Percentiles rank a stretch among this genome's conserved stretches.
phyloP scores from a whole-genome alignment of 1,140 invertebrate species.

The Drosophila tropicalis region DNA sequence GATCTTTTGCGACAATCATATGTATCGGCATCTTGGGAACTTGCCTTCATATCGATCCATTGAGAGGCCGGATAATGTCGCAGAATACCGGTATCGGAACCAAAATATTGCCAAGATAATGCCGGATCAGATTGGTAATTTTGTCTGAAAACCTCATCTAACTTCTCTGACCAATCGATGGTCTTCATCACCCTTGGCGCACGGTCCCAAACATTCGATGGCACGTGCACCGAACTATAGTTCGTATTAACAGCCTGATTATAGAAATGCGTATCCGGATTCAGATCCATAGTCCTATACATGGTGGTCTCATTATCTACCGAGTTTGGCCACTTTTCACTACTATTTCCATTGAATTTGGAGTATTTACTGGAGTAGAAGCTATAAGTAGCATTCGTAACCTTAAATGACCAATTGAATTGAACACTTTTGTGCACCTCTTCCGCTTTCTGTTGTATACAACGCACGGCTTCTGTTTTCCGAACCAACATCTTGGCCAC shows the following conservation, averaged over 20 bases:
- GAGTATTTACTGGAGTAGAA: slow-evolving; percentile 91
- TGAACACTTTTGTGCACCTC: slow-evolving; percentile 86
- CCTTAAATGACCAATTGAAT: slow-evolving; percentile 80
- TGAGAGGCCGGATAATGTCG: slow-evolving; percentile 91
- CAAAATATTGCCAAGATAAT: slow-evolving; percentile 98
- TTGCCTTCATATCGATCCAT: slow-evolving; percentile 84
- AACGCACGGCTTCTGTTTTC: slow-evolving; percentile 92
- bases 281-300: slow-evolving; percentile 86
- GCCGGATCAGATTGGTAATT: slow-evolving; percentile 95
- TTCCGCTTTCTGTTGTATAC: slow-evolving; percentile 89
- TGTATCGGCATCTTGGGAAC: slow-evolving; percentile 85
- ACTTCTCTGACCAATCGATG: slow-evolving; percentile 93
- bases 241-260: slow-evolving; percentile 92
- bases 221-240: slow-evolving; percentile 95
- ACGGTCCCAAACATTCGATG: slow-evolving; percentile 95
- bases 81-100: slow-evolving; percentile 95
- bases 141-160: slow-evolving; percentile 93
- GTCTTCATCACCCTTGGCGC: slow-evolving; percentile 87
- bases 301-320: slow-evolving; percentile 38
- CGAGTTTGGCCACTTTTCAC: slow-evolving; percentile 40
- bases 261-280: slow-evolving; percentile 92
- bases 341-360: slow-evolving; percentile 61
- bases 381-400: slow-evolving; percentile 75
- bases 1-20: slow-evolving; percentile 94
- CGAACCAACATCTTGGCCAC: slow-evolving; percentile 90